A percentile compares a stretch with the other conserved stretches of the same genome.
These are phyloP conservation scores for Apaloderma vittatum DNA, from an alignment of 2,113 vertebrate species.

Conservation along the genomic window DNA sequence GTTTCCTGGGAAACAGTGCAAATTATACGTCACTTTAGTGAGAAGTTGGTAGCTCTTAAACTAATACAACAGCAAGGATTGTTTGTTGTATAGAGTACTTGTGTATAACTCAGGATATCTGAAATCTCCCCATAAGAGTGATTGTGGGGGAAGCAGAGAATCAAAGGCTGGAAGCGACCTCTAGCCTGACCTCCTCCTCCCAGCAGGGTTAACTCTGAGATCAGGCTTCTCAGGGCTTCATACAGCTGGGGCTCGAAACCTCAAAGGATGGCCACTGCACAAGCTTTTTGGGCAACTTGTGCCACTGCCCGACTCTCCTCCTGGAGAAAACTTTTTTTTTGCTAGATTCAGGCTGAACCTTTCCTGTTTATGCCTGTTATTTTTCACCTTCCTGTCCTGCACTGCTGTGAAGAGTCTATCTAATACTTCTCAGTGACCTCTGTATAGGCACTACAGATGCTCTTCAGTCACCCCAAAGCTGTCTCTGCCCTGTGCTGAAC, in stretches of 20 bases:
- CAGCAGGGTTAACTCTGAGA: background rate
- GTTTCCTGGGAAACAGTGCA: background rate
- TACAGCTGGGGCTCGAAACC: background rate
- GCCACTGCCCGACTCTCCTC: background rate
- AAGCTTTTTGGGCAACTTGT: background rate
- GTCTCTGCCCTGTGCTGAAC: background rate
- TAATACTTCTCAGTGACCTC: background rate
- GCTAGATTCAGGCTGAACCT: background rate
- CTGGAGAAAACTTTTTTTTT: fast-evolving
- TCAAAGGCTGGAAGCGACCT: background rate
- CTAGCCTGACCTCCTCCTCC: background rate
- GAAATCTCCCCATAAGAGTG: fast-evolving
- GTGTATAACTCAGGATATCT: background rate
- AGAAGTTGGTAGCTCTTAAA: background rate
- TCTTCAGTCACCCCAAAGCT: background rate
- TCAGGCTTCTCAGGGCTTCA: background rate
- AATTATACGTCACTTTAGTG: background rate
- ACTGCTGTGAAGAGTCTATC: background rate
- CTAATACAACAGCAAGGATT: background rate
- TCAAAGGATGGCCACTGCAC: background rate
- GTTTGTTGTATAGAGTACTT: background rate
- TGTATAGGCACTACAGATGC: fast-evolving
- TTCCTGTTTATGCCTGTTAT: background rate
- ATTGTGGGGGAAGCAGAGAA: background rate
- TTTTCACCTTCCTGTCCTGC: background rate